These are phyloP conservation scores for Ischnus inquisitorius DNA, from an alignment of 2,888 invertebrate genomes.

Conservation along the genomic window DNA sequence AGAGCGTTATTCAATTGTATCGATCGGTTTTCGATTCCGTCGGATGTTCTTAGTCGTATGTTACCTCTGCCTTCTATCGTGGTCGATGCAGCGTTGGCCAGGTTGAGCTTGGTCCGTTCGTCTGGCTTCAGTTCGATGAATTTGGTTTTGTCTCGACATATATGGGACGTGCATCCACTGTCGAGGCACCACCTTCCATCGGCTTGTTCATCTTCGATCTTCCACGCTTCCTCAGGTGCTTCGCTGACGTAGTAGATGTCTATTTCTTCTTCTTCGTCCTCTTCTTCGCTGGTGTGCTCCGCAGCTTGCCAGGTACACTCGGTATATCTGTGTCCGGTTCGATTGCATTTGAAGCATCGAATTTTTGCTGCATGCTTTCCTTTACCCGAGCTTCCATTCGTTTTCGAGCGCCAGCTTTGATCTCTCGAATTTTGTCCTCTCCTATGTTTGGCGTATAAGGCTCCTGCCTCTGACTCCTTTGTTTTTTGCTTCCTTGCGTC, in stretches of 20 bases:
- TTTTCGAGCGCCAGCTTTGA: not conserved
- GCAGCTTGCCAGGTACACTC: slow-evolving; percentile 7
- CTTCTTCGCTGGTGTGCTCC: slow-evolving; percentile 6
- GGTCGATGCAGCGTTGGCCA: slow-evolving; percentile 7
- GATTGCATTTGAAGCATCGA: not conserved
- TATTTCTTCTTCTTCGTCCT: not conserved
- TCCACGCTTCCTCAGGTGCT: not conserved
- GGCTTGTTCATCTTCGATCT: not conserved
- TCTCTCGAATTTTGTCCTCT: not conserved
- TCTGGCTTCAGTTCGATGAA: not conserved
- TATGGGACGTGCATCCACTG: slow-evolving; percentile 85
- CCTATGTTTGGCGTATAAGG: not conserved
- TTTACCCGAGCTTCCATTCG: not conserved
- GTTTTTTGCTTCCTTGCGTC: slow-evolving; percentile 12
- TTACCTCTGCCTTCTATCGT: slow-evolving; percentile 18
- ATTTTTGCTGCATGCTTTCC: not conserved
- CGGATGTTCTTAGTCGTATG: slow-evolving; percentile 1
- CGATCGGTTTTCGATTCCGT: slow-evolving; percentile 5
- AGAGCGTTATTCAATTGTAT: slow-evolving; percentile 27
- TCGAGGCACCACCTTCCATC: slow-evolving; percentile 78
- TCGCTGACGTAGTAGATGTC: slow-evolving; percentile 19
- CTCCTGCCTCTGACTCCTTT: not conserved
- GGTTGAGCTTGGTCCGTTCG: slow-evolving; percentile 9
- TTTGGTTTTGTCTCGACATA: slow-evolving; percentile 22
- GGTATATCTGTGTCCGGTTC: not conserved